A percentile compares a stretch with the other conserved stretches of the same genome.
Conservation (phyloP, 2,113 vertebrate species). For the Coptodon rendalli region DNA sequence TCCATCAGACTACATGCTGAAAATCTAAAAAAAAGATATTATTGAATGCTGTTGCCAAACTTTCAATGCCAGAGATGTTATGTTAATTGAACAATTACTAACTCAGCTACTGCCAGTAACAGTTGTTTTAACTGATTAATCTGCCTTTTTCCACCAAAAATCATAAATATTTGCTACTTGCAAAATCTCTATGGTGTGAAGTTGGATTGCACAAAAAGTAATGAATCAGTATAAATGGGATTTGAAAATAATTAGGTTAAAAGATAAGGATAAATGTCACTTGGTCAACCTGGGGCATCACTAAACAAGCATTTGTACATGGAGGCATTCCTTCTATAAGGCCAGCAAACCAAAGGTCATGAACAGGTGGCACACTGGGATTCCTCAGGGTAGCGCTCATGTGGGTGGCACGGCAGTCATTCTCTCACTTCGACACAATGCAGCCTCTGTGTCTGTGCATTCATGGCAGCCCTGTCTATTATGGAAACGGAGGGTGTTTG, state of each 20-base stretch:
- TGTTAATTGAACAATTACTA: not conserved
- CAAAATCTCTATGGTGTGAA: not conserved
- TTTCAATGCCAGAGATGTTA: not conserved
- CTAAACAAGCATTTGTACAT: not conserved
- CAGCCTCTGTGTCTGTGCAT: slow-evolving; percentile 43
- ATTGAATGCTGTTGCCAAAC: not conserved
- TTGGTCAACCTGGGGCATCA: not conserved
- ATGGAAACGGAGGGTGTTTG: slow-evolving; percentile 23
- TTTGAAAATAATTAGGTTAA: not conserved
- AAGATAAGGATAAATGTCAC: not conserved
- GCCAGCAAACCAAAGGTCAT: not conserved
- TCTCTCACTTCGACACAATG: slow-evolving; percentile 48
- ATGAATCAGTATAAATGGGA: not conserved
- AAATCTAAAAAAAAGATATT: not conserved
- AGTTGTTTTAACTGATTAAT: not conserved
- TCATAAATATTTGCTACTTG: not conserved
- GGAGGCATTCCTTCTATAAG: not conserved
- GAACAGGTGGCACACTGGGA: slow-evolving; percentile 25
- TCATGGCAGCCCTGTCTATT: slow-evolving; percentile 34
- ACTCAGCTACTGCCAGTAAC: not conserved
- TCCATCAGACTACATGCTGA: not conserved
- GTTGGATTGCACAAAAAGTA: not conserved
- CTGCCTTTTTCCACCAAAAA: not conserved
- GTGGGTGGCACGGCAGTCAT: slow-evolving; percentile 29
- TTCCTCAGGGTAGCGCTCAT: slow-evolving; percentile 9